Conservation (phyloP, 2,113 vertebrate species). For the Myotis brandtii region DNA sequence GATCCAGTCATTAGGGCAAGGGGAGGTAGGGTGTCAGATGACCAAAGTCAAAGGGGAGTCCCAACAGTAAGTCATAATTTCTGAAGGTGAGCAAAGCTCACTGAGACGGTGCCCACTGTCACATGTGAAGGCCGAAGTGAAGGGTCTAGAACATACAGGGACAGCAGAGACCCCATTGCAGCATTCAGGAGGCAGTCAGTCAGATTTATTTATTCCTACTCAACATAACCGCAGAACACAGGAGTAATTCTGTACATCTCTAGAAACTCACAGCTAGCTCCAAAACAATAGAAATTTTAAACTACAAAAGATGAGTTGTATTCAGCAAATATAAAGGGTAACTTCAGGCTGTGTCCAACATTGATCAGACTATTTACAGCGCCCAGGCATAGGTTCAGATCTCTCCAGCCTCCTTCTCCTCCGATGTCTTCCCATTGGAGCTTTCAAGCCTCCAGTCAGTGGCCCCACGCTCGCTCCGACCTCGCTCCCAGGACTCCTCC, state of each 20-base stretch:
- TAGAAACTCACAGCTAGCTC: slow-evolving; percentile 86
- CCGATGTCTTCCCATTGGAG: slow-evolving; percentile 93
- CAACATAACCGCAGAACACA: slow-evolving; percentile 81
- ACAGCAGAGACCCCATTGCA: not conserved
- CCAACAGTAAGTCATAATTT: not conserved
- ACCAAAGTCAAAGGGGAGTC: not conserved
- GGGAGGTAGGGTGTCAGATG: not conserved
- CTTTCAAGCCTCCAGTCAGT: slow-evolving; percentile 89
- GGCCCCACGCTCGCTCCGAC: slow-evolving; percentile 89
- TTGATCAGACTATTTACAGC: slow-evolving; percentile 85
- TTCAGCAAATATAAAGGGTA: slow-evolving; percentile 87
- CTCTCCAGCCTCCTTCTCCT: slow-evolving; percentile 94
- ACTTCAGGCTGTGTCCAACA: slow-evolving; percentile 80
- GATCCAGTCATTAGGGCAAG: not conserved
- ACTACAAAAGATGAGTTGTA: slow-evolving; percentile 88
- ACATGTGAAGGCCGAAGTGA: not conserved
- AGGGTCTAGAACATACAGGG: not conserved
- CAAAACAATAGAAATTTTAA: slow-evolving; percentile 86
- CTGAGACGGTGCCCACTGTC: rapidly evolving
- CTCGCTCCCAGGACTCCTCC: slow-evolving; percentile 92
- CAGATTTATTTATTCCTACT: slow-evolving; percentile 84
- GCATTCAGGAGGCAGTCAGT: slow-evolving; percentile 49
- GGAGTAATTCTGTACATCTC: slow-evolving; percentile 83
- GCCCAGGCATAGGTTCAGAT: slow-evolving; percentile 86
- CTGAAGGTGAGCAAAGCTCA: not conserved